Base-by-base conservation (phyloP, 2,888 invertebrate genomes). In the Trichacis sp. region DNA sequence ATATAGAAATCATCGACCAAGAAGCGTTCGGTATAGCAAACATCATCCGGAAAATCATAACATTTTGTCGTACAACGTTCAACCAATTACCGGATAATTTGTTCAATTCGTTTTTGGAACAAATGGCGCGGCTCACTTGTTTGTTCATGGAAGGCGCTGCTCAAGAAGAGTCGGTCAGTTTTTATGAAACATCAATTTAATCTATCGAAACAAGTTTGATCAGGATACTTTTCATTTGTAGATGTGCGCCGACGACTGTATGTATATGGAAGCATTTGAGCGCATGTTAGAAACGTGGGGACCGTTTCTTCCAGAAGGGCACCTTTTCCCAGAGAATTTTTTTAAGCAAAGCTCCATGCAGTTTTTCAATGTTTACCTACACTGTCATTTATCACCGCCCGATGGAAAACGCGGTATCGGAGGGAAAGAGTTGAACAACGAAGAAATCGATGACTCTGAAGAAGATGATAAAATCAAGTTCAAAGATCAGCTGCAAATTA, bases 341-440 rank as follows among this genome's bases (percentile, higher is more conserved):
- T 73, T 78, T 29, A 69, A 79, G 52, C 74, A 83, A 46, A 82
- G 85, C 52, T 85, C 86, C 4, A 80, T 84, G 9, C 85, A 89
- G 81, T 89, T 95, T 67, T 94, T 95, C 80, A 92, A 93, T 80
- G 90, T 90, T 1, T 96, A 94, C 79, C 84, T 96, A 45, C 90
- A 92, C 76, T 91, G 91, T 75, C 92, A 95, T 82, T 85, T 96
- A 64, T 91, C 92, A 5, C 91, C 94, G 0, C 96, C 96, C 0
- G 92, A 94, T 80, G 96, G 93, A 19, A 86, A 85, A 40, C 85
- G 92, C 70, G 85, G 88, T 2, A 88, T 89, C 86, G 86, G 85
- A 15, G 77, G 77, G 4, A 79, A 80, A 20, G 84, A 85, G 20
- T 76, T 82, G 15, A 84, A 85, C 38, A 84, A 82, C 3, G 87